These are phyloP conservation scores for Dorcus parallelipipedus DNA, from an alignment of 2,888 invertebrate species.

Conservation along the genomic window DNA sequence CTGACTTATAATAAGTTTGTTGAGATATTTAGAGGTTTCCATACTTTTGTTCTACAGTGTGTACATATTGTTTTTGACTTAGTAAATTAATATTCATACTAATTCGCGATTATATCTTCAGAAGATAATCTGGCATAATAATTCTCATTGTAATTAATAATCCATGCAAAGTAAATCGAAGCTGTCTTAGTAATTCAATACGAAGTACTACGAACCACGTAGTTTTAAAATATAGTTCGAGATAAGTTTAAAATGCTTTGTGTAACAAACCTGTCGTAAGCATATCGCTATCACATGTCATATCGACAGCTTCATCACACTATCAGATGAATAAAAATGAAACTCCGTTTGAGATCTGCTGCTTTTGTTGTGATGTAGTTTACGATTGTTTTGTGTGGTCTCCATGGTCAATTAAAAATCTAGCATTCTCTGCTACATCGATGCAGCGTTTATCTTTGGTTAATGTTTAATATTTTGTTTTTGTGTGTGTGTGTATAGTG, in stretches of 20 bases:
- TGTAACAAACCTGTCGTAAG: constrained; percentile 33
- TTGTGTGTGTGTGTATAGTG: background rate
- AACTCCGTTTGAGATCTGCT: background rate
- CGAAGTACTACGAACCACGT: background rate
- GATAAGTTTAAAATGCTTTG: constrained; percentile 15
- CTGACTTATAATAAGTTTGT: too few relatives aligned
- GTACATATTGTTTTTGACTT: too few relatives aligned
- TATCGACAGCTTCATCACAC: constrained; percentile 42
- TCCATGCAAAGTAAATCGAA: too few relatives aligned
- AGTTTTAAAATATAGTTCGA: constrained; percentile 9
- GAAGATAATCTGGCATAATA: too few relatives aligned
- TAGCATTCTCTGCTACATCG: constrained; percentile 7
- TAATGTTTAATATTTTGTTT: constrained; percentile 6
- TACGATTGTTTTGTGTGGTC: constrained; percentile 19
- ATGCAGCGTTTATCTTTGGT: constrained; percentile 8
- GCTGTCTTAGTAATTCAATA: too few relatives aligned
- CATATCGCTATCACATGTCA: constrained; percentile 39
- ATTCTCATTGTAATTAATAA: too few relatives aligned
- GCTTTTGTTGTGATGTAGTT: constrained; percentile 13
- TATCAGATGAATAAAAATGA: constrained; percentile 18
- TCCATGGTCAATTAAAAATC: constrained; percentile 17
- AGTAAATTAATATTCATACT: too few relatives aligned
- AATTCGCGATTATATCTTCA: too few relatives aligned
- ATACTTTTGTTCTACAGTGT: too few relatives aligned
- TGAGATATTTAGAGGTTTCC: too few relatives aligned